Evolutionary conservation across 2,797 vertebrate species (phyloP).

Genomic region (Balearica regulorum): DNA sequence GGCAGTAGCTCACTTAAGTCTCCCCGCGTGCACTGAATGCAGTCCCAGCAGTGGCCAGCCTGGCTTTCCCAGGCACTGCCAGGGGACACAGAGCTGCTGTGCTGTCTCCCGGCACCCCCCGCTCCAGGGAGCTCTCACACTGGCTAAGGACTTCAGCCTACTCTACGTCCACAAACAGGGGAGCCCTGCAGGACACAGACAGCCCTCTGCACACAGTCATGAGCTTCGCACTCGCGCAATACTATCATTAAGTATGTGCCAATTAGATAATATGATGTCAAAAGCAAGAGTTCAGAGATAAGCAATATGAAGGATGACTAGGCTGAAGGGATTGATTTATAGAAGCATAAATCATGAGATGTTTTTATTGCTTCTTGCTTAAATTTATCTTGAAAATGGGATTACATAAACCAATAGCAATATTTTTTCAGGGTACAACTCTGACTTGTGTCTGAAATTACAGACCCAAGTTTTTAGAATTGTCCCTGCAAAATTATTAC

Average conservation of each 20-base stretch:
- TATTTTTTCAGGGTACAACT: neutral
- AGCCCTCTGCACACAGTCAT: neutral
- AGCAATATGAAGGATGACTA: neutral
- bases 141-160: fast-evolving
- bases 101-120: neutral
- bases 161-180: neutral
- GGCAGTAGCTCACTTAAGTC: neutral
- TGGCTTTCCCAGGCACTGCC: neutral
- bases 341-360: neutral
- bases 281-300: constrained; percentile 7
- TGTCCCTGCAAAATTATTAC: neutral
- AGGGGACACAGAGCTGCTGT: neutral
- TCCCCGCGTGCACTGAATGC: fast-evolving
- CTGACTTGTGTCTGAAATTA: neutral
- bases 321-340: neutral
- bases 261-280: constrained; percentile 37
- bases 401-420: constrained; percentile 13
- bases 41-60: neutral
- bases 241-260: neutral
- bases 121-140: neutral
- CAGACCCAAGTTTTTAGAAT: neutral
- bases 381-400: constrained; percentile 26
- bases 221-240: neutral
- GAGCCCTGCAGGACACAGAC: neutral
- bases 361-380: neutral